Evolutionary conservation across 2,888 invertebrate genomes (phyloP).

Genomic region (Macrosiphum euphorbiae): DNA sequence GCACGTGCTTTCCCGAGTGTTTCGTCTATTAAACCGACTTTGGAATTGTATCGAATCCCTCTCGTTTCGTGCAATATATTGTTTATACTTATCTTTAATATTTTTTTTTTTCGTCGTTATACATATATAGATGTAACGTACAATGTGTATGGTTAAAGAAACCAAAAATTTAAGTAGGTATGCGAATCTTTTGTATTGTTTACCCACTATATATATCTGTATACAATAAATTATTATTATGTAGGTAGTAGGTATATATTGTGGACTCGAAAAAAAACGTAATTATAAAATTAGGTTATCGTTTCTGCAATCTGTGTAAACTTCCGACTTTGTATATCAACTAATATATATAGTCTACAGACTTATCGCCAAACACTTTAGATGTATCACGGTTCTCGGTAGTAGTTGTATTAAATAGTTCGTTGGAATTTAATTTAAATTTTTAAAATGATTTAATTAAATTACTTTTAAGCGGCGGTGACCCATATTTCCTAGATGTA

Average conservation of each 20-base stretch:
- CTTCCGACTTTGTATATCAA: not conserved
- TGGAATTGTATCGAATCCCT: slow-evolving; percentile 23
- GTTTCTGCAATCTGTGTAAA: not conserved
- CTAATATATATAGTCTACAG: not conserved
- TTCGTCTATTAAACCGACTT: slow-evolving; percentile 38
- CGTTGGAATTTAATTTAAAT: not conserved
- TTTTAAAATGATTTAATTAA: not conserved
- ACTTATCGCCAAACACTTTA: not conserved
- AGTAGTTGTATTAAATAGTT: not conserved
- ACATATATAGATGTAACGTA: too few relatives aligned
- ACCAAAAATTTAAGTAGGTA: not conserved
- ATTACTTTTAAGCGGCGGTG: not conserved
- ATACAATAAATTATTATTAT: not conserved
- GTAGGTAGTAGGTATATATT: not conserved
- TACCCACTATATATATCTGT: too few relatives aligned
- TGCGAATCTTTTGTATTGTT: not conserved
- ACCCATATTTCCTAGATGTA: not conserved
- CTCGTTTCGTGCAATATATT: not conserved
- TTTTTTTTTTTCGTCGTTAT: not conserved
- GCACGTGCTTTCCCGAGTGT: slow-evolving; percentile 35
- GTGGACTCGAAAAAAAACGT: not conserved
- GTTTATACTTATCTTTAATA: not conserved
- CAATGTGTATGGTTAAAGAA: not conserved
- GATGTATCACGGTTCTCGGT: not conserved
- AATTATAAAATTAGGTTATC: slow-evolving; percentile 23